These are phyloP conservation scores for Auanema sp. DNA, from an alignment of 2,888 invertebrate genomes.

Conservation along the genomic window DNA sequence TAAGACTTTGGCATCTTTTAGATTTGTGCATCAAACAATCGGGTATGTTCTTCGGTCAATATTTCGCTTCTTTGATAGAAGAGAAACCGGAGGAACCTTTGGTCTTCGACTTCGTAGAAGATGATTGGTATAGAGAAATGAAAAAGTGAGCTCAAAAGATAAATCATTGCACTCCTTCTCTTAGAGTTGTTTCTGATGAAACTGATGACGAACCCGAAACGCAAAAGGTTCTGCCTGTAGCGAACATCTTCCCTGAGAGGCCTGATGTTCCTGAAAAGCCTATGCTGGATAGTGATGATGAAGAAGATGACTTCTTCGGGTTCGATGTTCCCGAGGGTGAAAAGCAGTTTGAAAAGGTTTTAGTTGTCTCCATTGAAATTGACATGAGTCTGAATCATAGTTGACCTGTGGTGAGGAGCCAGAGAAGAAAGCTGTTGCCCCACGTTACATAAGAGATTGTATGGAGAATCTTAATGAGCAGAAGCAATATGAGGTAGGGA, in stretches of 20 bases:
- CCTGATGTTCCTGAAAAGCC: not conserved
- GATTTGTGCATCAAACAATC: conserved; percentile 12
- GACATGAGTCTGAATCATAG: conserved; percentile 6
- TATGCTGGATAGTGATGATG: conserved; percentile 15
- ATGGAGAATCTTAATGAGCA: conserved; percentile 17
- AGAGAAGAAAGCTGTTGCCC: conserved; percentile 7
- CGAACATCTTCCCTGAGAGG: not conserved
- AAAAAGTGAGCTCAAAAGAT: conserved; percentile 3
- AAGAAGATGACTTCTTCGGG: conserved; percentile 14
- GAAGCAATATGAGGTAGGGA: conserved; percentile 18
- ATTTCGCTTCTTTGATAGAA: conserved; percentile 3
- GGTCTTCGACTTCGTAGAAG: conserved; percentile 17
- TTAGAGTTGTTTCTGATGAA: not conserved
- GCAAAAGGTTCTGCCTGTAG: not conserved
- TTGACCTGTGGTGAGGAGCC: conserved; percentile 17
- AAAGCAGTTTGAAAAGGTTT: conserved; percentile 3
- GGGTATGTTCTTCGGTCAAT: conserved; percentile 19
- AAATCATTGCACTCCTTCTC: not conserved
- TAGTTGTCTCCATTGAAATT: not conserved
- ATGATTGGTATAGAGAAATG: conserved; percentile 16
- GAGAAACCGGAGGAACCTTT: conserved; percentile 6
- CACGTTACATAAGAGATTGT: conserved; percentile 16
- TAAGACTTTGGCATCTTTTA: no score
- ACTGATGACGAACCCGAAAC: not conserved
- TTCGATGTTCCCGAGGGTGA: conserved; percentile 13